Evolutionary conservation across 2,113 vertebrate genomes (phyloP).

Genomic region (Ptyas mucosa): DNA sequence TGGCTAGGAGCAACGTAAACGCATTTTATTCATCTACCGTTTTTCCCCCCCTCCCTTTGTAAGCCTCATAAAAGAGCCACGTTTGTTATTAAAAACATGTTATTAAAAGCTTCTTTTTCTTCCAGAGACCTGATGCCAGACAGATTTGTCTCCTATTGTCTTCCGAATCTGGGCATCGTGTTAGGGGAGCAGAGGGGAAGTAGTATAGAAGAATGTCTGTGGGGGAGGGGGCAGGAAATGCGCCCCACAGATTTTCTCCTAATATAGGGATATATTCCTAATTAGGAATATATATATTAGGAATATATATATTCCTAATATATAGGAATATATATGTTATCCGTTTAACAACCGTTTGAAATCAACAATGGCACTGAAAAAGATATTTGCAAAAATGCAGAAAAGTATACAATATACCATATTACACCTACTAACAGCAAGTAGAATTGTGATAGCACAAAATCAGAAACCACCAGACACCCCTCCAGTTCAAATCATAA

Average conservation of each 20-base stretch:
- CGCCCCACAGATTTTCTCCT: not conserved
- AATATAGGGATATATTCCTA: too few species aligned
- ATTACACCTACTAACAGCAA: too few species aligned
- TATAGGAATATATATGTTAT: too few species aligned
- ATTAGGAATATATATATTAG: too few species aligned
- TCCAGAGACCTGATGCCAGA: conserved; percentile 17
- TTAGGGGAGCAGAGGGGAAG: too few species aligned
- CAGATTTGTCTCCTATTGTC: not conserved
- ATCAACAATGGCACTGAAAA: not conserved
- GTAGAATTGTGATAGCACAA: too few species aligned
- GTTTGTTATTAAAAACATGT: not conserved
- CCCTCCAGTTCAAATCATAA: too few species aligned
- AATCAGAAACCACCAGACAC: too few species aligned
- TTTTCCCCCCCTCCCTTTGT: not conserved
- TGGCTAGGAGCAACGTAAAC: not conserved
- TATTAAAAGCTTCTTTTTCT: conserved; percentile 17
- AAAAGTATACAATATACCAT: too few species aligned
- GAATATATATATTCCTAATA: too few species aligned
- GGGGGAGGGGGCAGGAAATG: not conserved
- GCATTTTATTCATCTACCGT: not conserved
- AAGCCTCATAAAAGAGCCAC: conserved; percentile 8
- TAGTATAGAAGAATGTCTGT: not conserved
- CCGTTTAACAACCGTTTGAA: not conserved
- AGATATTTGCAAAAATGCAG: too few species aligned
- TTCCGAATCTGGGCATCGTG: not conserved